Evolutionary conservation across 2,888 invertebrate species (phyloP), one percentile per base, ranked within the genome.

Genomic region (Scaptomyza caliginosa): DNA sequence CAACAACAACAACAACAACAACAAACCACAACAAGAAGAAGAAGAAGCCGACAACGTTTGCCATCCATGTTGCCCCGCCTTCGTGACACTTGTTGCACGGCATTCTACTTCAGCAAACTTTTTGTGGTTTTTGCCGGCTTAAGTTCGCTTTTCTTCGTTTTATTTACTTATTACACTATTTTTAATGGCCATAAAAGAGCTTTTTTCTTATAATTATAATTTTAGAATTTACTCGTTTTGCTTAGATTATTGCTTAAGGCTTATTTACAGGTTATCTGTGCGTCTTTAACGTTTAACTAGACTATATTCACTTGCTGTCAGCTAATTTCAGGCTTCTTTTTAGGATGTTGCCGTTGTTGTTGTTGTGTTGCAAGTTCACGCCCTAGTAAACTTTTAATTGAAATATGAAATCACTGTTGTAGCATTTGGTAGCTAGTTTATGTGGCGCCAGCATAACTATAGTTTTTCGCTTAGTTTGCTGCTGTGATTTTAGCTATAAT

Each of bases 71-170:
- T 74, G 64, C 62, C 50, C 6, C 30, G 19, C 21, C 45, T 16
- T 74, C 77, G 54, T 72, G 68, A 83, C 78, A 78, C 78, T 78
- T 78, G 78, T 75, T 75, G 77, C 72, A 82, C 67, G 72, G 66
- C 72, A 79, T 75, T 78, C 78, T 72, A 51, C 76, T 59, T 63
- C 60, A 51, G 67, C 55, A 68, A 68, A 75, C 76, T 67, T 79
- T 72, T 82, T 78, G 76, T 51, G 67, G 58, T 82, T 38, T 59
- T 43, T 42, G 16, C 24, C 6, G 6, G 7, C 2, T 34, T 11
- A 39, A 28, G 16, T 36, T 26, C 13, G n/a, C n/a, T n/a, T n/a
- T 21, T 34, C n/a, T 30, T 5, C 10, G 3, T 4, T 4, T 36
- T 10, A n/a, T n/a, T n/a, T n/a, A n/a, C n/a, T 38, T 11, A 5